Base-by-base conservation (phyloP, 2,797 vertebrate genomes). In the Pelodytes ibericus region DNA sequence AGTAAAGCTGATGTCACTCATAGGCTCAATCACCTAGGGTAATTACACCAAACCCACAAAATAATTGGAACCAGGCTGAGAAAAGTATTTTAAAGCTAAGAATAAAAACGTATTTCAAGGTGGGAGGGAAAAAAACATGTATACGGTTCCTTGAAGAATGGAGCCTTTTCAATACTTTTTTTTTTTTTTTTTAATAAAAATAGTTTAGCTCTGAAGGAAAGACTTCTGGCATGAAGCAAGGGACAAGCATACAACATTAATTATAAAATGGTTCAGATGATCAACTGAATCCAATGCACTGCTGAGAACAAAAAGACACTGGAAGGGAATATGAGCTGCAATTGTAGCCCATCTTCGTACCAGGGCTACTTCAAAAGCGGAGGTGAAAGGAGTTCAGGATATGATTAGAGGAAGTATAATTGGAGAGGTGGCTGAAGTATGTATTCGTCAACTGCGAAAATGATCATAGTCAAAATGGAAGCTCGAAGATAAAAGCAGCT, bases 371-470 rank as follows among this genome's bases (percentile, higher is more conserved):
- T 77, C 68, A 72, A 65, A 77, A 39, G 24, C n/a, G 3, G 15
- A 49, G 33, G 51, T 65, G 18, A 27, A 60, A 77, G 13, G 27
- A 49, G 68, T 59, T 65, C 53, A 66, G 10, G 8, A 57, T 65
- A 72, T 59, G 49, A 72, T 44, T 65, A 60, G 53, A 36, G 22
- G 74, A 51, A 60, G 65, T 22, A 36, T 66, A 71, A 77, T 77
- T 66, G 61, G 62, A 58, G 41, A 59, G 24, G 27, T 66, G 15
- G 53, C 68, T 71, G 53, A 66, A 77, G 69, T 26, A 70, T 65
- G 39, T 51, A 49, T 41, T 49, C 68, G 53, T 56, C 22, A 66
- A 71, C 59, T 59, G 51, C 49, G 73, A 77, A 77, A 72, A 60
- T 27, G 36, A 67, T 77, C 47, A 75, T 22, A 49, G 41, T 22